Base-by-base conservation (phyloP, 2,113 vertebrate species). In the Chionis minor region DNA sequence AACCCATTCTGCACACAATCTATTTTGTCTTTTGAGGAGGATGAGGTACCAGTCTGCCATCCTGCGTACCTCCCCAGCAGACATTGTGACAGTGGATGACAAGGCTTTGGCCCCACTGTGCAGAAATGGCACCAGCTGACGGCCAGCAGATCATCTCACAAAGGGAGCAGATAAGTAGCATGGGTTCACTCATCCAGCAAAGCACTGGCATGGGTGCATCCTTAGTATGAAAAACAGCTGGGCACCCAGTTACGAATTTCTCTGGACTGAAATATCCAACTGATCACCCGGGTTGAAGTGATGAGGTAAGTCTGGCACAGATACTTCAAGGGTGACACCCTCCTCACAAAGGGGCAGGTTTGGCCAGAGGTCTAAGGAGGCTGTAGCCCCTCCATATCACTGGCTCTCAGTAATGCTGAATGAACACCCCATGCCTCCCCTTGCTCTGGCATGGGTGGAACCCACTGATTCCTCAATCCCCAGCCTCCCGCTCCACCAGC, bases 131-230 rank as follows among this genome's bases (percentile, higher is more conserved):
- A 55, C 13, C 20, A 32, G 28, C 24, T 56, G 54, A 33, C 33
- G 24, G 8, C 22, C 7, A 21, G 16, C 21, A 52, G 22, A 62
- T 5, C 21, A 11, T 33, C 45, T 71, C 35, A 84, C 51, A 52
- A 33, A 73, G 66, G 5, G 1, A 45, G 11, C 42, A 42, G 19
- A 2, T 19, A 14, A 73, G 12, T 22, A 56, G 3, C 12, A 22
- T 5, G 42, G 28, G 19, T 70, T 89, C 23, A 18, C 5, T 70
- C 2, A 1, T 23, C 28, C 52, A 67, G 24, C 0, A 2, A 0
- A 71, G 6, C 21, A 51, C 22, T 51, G 78, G 4, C 4, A 3
- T 26, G 49, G 17, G 13, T 71, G 21, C 7, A 12, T 26, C 19
- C 42, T 66, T 28, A 11, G 19, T 59, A 8, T 23, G 23, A 54